phyloP scores from a whole-genome alignment of 64 coral and sea anemone genomes.

The Hydrozoanthus tunicans region DNA sequence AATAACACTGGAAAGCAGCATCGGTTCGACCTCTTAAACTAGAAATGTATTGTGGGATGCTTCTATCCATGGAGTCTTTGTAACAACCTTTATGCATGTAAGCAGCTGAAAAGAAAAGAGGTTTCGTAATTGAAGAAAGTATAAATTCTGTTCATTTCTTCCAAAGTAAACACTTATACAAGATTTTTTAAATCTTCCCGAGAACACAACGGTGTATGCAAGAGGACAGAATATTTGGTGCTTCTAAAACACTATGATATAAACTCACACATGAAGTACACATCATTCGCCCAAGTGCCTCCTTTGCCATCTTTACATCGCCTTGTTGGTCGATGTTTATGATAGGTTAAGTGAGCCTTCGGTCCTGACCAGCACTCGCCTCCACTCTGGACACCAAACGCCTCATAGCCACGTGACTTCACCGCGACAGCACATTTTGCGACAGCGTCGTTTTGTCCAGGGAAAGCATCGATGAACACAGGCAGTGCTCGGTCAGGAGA shows the following conservation, averaged over 20 bases:
- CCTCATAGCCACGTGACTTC: constrained; percentile 18
- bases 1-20: constrained; percentile 30
- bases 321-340: neutral
- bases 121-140: neutral
- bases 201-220: neutral
- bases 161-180: too few relatives aligned
- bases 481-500: neutral
- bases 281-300: constrained; percentile 31
- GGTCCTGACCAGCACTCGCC: constrained; percentile 51
- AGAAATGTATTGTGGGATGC: constrained; percentile 17
- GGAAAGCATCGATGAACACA: neutral
- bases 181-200: too few relatives aligned
- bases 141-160: neutral
- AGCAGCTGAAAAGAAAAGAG: neutral
- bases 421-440: constrained; percentile 14
- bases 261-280: constrained; percentile 47
- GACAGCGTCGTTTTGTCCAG: constrained; percentile 34
- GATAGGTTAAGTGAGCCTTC: constrained; percentile 4
- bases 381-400: constrained; percentile 45
- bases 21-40: constrained; percentile 34
- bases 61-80: constrained; percentile 11
- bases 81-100: constrained; percentile 36
- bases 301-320: constrained; percentile 15
- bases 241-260: neutral
- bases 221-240: neutral